These are phyloP conservation scores for Nysson spinosus DNA, from an alignment of 2,888 invertebrate genomes.

Conservation along the genomic window DNA sequence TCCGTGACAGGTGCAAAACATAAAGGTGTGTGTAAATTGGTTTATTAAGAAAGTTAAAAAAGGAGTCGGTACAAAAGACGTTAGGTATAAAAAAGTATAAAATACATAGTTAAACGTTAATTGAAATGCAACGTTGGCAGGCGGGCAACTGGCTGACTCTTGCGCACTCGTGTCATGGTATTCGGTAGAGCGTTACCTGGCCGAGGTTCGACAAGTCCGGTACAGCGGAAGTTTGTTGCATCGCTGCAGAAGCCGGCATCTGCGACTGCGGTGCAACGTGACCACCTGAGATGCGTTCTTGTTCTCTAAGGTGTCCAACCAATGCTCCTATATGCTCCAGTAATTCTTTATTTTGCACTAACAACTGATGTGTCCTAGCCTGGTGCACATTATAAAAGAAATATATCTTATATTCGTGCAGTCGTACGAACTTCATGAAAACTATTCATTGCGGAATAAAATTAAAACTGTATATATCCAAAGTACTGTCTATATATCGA, in stretches of 20 bases:
- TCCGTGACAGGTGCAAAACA: slow-evolving; percentile 40
- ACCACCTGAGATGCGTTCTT: slow-evolving; percentile 83
- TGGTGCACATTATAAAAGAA: slow-evolving; percentile 66
- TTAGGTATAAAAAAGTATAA: slow-evolving; percentile 63
- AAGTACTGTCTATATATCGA: too few relatives aligned
- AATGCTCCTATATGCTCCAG: slow-evolving; percentile 95
- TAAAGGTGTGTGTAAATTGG: slow-evolving; percentile 48
- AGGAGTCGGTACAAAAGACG: slow-evolving; percentile 59
- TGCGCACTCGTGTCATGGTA: slow-evolving; percentile 69
- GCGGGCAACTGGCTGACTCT: slow-evolving; percentile 65
- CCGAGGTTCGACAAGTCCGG: slow-evolving; percentile 75
- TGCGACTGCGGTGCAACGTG: slow-evolving; percentile 74
- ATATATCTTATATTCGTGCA: neutral
- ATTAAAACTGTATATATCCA: too few relatives aligned
- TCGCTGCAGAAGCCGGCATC: slow-evolving; percentile 80
- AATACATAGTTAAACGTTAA: slow-evolving; percentile 66
- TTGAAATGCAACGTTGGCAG: slow-evolving; percentile 59
- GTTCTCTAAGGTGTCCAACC: slow-evolving; percentile 91
- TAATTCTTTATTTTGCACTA: slow-evolving; percentile 96
- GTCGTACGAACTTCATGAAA: neutral
- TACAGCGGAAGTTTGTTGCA: slow-evolving; percentile 82
- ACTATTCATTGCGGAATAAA: too few relatives aligned
- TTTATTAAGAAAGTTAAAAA: slow-evolving; percentile 55
- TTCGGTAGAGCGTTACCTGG: slow-evolving; percentile 77
- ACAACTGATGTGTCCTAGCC: slow-evolving; percentile 94